phyloP scores from a whole-genome alignment of 2,888 invertebrate species.

The Temnothorax ravouxi region DNA sequence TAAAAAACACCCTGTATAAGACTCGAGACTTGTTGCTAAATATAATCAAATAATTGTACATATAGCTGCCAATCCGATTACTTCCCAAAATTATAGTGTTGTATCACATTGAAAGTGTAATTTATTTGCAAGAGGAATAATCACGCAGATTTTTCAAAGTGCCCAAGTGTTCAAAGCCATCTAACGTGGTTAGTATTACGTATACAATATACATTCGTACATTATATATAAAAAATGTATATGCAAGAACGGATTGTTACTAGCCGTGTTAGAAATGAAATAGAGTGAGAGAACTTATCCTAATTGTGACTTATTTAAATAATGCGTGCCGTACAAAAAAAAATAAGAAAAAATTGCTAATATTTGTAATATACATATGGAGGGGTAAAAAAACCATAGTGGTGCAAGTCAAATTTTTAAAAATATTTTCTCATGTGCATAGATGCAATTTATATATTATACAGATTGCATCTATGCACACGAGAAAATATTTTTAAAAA shows the following conservation, averaged over 20 bases:
- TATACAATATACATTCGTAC: conserved; percentile 68
- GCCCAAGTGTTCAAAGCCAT: conserved; percentile 85
- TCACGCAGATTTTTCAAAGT: conserved; percentile 81
- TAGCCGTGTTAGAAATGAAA: conserved; percentile 67
- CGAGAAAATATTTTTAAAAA: too few species aligned
- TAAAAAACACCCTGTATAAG: not conserved
- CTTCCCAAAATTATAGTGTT: conserved; percentile 46
- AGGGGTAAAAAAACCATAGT: too few species aligned
- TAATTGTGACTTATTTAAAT: conserved; percentile 58
- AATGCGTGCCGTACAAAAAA: conserved; percentile 48
- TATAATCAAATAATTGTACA: conserved; percentile 46
- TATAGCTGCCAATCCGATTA: conserved; percentile 60
- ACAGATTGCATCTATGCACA: too few species aligned
- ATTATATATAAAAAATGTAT: conserved; percentile 63
- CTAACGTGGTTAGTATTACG: conserved; percentile 78
- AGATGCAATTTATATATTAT: too few species aligned
- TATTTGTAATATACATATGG: conserved; percentile 10
- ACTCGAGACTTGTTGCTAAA: conserved; percentile 22
- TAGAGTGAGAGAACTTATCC: conserved; percentile 64
- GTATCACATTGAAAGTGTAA: conserved; percentile 48
- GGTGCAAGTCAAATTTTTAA: too few species aligned
- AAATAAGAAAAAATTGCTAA: conserved; percentile 29
- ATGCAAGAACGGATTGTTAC: conserved; percentile 71
- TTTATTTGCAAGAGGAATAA: conserved; percentile 61
- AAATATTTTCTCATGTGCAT: too few species aligned